Conservation (phyloP, 1,140 invertebrate genomes). For the Belonocnema kinseyi region DNA sequence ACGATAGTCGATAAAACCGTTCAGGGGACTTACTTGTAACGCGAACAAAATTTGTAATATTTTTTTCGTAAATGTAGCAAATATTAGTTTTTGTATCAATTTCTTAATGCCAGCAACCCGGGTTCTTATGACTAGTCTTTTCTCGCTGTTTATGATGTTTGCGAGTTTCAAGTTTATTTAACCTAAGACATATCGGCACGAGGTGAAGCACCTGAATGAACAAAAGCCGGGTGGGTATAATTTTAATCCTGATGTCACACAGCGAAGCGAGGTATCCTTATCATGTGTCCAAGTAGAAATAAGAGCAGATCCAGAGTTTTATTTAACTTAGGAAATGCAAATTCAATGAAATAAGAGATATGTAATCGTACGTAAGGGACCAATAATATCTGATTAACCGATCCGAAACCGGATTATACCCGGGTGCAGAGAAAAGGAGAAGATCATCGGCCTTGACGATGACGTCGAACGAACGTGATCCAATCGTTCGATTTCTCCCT, state of each 20-base stretch:
- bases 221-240: too few species aligned
- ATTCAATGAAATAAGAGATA: background rate
- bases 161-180: too few species aligned
- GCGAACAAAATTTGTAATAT: background rate
- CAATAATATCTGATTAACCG: slow-evolving; percentile 35
- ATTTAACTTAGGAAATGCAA: background rate
- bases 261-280: too few species aligned
- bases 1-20: background rate
- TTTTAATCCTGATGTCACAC: too few species aligned
- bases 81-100: too few species aligned
- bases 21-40: slow-evolving; percentile 3
- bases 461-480: slow-evolving; percentile 59
- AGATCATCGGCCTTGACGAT: slow-evolving; percentile 57
- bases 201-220: too few species aligned
- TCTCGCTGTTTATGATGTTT: too few species aligned
- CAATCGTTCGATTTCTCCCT: slow-evolving; percentile 53
- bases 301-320: background rate
- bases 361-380: slow-evolving; percentile 27
- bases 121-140: too few species aligned
- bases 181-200: too few species aligned
- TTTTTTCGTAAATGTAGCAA: background rate
- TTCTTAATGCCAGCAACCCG: too few species aligned
- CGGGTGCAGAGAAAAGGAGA: slow-evolving; percentile 53
- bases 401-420: slow-evolving; percentile 46
- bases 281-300: too few species aligned